Evolutionary conservation across 1,140 invertebrate species (phyloP), one percentile per base, ranked within the genome.

Genomic region (Phenacoccus solenopsis): DNA sequence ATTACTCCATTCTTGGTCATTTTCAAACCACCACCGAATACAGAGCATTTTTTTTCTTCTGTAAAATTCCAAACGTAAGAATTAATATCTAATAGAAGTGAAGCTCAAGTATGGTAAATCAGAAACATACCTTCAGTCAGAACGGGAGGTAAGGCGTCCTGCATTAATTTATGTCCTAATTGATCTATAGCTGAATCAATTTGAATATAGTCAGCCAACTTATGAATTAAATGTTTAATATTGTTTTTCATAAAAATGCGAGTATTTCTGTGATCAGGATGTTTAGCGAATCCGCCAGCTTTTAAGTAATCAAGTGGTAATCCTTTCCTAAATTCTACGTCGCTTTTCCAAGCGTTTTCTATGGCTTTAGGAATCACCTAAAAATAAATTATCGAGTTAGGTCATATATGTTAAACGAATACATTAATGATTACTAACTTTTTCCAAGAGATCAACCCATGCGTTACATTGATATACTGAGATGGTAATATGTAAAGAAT

Each of bases 401-500:
- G 13, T 57, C 28, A 59, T 9, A 49, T 68, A 67, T 13, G 16
- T 38, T 35, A 25, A 1, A 69, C 12, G 20, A 69, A 69, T 38
- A 20, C n/a, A 70, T 38, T 16, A 10, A 49, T 3, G 22, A 74
- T 9, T 24, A 68, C 69, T 49, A 25, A 86, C 81, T 75, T 88
- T 87, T 78, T 94, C 87, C 61, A 98, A 79, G 10, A 95, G 84
- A 82, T 98, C 92, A 68, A 85, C 89, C 87, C 90, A 98, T 9
- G 89, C 84, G 76, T 95, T 94, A 75, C 88, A 88, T 77, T 98
- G 95, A 77, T 93, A 96, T 71, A 89, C 87, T 24, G 94, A 97
- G 1, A 98, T 78, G 0, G 95, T 98, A 0, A 98, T 85, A 78
- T 98, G 96, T 0, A 98, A 82, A 16, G 94, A 98, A 80, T 98